Evolutionary conservation across 2,113 vertebrate species (phyloP).

Genomic region (Damaliscus lunatus): DNA sequence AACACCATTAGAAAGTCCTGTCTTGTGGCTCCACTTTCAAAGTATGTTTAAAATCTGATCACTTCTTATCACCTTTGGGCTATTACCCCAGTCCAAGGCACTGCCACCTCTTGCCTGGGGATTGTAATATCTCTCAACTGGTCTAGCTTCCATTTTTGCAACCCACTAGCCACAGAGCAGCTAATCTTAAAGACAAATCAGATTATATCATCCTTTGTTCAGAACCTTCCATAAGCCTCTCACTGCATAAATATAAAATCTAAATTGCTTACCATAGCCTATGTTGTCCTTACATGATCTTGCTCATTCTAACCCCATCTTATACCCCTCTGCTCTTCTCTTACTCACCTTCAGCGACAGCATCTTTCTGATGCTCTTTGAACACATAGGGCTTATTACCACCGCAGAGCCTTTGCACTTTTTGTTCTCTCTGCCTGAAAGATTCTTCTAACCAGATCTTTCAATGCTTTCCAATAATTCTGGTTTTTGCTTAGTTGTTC

Average conservation of each 20-base stretch:
- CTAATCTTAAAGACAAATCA: background rate
- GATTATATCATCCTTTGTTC: background rate
- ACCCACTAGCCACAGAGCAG: background rate
- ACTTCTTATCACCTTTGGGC: background rate
- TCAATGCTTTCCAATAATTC: background rate
- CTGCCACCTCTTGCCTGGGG: background rate
- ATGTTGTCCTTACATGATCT: background rate
- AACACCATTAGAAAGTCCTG: background rate
- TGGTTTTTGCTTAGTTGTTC: background rate
- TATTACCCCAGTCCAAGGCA: background rate
- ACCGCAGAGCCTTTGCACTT: background rate
- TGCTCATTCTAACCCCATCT: background rate
- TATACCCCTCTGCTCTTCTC: rapidly evolving
- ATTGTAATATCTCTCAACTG: background rate
- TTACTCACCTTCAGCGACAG: background rate
- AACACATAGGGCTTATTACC: background rate
- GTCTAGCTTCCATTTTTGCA: background rate
- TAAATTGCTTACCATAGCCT: background rate
- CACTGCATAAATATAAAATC: background rate
- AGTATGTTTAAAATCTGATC: background rate
- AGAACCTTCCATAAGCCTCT: background rate
- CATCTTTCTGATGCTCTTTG: background rate
- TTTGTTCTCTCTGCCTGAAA: background rate
- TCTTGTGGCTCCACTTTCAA: background rate
- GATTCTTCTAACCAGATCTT: background rate